Conservation (phyloP, 30 jellyfish, hydroid and myxozoan genomes). For the Clytia hemisphaerica region DNA sequence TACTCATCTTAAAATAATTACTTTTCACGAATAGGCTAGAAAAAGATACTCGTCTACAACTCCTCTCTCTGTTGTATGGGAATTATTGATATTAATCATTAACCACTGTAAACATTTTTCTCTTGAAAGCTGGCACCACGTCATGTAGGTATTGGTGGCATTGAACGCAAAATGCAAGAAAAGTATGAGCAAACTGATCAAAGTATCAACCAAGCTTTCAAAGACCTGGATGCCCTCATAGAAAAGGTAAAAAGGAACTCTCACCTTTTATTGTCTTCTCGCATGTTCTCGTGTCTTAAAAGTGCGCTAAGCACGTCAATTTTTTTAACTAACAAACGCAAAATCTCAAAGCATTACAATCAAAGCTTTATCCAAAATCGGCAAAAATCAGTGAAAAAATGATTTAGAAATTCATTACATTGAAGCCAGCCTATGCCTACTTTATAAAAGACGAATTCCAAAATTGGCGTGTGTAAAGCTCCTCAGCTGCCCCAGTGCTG, state of each 20-base stretch:
- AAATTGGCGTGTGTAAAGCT: too few relatives aligned
- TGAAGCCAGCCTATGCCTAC: too few relatives aligned
- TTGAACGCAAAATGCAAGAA: constrained; percentile 84
- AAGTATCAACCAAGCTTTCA: constrained; percentile 64
- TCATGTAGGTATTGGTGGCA: constrained; percentile 94
- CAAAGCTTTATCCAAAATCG: neutral
- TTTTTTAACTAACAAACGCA: neutral
- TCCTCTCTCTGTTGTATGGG: too few relatives aligned
- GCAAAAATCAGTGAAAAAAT: constrained; percentile 1
- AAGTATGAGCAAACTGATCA: constrained; percentile 66
- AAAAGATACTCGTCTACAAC: too few relatives aligned
- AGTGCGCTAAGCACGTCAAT: neutral
- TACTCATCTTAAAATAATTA: too few relatives aligned
- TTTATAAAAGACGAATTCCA: too few relatives aligned
- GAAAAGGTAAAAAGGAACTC: constrained; percentile 57
- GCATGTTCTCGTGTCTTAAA: neutral
- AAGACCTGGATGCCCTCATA: constrained; percentile 81
- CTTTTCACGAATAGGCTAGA: too few relatives aligned
- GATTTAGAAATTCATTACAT: too few relatives aligned
- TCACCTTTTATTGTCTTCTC: neutral
- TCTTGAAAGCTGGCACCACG: constrained; percentile 39
- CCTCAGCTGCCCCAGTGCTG: too few relatives aligned
- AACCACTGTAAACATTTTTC: too few relatives aligned
- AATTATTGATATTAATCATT: too few relatives aligned
- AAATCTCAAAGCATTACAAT: neutral